Evolutionary conservation across 1,140 invertebrate genomes (phyloP).

Genomic region (Sycophaga agraensis): DNA sequence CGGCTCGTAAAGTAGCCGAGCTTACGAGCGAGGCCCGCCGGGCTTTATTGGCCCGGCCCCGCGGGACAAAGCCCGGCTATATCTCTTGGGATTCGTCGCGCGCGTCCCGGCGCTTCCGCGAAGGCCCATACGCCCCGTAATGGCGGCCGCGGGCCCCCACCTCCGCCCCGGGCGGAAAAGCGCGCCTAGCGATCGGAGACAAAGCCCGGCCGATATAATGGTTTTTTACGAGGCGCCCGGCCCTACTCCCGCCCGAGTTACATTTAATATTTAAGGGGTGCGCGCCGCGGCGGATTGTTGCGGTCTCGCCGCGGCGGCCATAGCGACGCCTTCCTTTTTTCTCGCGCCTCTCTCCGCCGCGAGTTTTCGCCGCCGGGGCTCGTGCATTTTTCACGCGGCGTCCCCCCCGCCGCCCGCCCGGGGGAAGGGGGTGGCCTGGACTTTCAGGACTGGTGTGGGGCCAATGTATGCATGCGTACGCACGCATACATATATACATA

Average conservation of each 20-base stretch:
- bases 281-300: conserved; percentile 21
- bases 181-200: not conserved
- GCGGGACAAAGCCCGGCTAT: conserved; percentile 25
- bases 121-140: no score
- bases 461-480: no score
- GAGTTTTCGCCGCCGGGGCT: not conserved
- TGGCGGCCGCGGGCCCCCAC: no score
- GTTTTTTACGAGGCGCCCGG: conserved; percentile 15
- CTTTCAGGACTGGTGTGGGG: no score
- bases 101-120: no score
- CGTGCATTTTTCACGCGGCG: no score
- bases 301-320: conserved; percentile 4
- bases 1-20: conserved; percentile 56
- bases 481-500: no score
- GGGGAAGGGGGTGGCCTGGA: no score
- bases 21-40: conserved; percentile 50
- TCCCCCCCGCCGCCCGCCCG: no score
- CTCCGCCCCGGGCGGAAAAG: not conserved
- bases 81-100: conserved; percentile 9
- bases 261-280: conserved; percentile 28
- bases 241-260: no score
- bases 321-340: not conserved
- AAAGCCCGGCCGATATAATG: not conserved
- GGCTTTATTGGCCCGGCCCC: conserved; percentile 43
- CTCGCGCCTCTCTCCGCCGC: not conserved